Evolutionary conservation across 2,113 vertebrate genomes (phyloP).

Genomic region (Dermatemys mawii): DNA sequence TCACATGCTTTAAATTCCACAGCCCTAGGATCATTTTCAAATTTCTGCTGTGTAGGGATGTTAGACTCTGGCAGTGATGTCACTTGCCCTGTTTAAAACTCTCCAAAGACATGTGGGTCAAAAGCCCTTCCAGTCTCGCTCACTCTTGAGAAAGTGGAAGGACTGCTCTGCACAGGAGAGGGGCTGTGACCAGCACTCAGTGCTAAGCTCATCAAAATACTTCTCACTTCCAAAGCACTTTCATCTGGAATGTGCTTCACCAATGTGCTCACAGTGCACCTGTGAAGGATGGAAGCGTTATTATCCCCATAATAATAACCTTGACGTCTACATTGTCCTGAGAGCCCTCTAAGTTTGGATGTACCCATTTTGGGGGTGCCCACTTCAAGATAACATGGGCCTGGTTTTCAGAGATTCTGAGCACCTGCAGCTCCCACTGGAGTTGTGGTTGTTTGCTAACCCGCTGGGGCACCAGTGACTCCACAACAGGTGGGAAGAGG

Average conservation of each 20-base stretch:
- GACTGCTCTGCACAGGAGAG: neutral
- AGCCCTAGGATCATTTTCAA: slow-evolving; percentile 48
- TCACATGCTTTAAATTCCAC: slow-evolving; percentile 64
- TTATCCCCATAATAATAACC: neutral
- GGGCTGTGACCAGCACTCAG: neutral
- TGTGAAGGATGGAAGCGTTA: neutral
- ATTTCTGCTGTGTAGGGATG: slow-evolving; percentile 23
- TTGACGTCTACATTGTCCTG: neutral
- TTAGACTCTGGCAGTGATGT: slow-evolving; percentile 53
- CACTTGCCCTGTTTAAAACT: slow-evolving; percentile 23
- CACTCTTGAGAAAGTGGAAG: slow-evolving; percentile 34
- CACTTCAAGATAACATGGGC: neutral
- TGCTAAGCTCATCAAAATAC: neutral
- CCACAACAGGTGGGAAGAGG: neutral
- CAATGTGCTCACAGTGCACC: no score
- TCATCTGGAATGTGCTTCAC: neutral
- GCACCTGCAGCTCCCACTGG: neutral
- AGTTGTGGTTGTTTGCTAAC: neutral
- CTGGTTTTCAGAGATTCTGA: neutral
- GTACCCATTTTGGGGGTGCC: neutral
- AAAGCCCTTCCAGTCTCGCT: neutral
- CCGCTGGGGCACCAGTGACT: neutral
- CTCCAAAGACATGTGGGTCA: slow-evolving; percentile 46
- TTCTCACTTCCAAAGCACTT: neutral
- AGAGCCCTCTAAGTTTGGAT: fast-evolving